Evolutionary conservation across 2,888 invertebrate species (phyloP).

Genomic region (Auanema freiburgensis): DNA sequence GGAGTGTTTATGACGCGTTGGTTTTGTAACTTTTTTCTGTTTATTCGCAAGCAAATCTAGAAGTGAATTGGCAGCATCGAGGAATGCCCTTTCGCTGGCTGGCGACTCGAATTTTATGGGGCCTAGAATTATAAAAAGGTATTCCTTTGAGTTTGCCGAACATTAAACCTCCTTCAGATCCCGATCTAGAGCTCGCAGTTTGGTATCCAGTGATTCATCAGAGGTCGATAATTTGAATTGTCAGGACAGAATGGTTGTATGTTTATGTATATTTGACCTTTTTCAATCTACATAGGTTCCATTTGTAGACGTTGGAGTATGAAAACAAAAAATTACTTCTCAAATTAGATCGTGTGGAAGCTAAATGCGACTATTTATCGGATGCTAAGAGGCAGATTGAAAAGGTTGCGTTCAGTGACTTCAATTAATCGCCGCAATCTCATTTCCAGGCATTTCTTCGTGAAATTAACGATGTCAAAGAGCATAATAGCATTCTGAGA

Average conservation of each 20-base stretch:
- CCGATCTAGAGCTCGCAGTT: no score
- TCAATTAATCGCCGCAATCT: not conserved
- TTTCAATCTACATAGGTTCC: not conserved
- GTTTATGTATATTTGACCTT: not conserved
- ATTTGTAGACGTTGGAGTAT: constrained; percentile 1
- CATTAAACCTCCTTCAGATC: no score
- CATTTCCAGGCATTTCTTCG: not conserved
- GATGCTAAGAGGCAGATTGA: constrained; percentile 1
- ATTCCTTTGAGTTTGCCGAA: no score
- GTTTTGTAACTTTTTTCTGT: no score
- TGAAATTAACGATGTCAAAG: not conserved
- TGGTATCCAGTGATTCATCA: not conserved
- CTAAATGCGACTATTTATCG: not conserved
- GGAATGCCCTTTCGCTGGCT: no score
- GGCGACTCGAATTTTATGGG: no score
- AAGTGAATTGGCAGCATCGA: no score
- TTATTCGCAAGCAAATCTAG: no score
- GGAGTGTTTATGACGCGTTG: no score
- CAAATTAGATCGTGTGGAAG: not conserved
- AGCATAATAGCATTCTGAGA: not conserved
- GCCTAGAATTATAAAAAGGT: no score
- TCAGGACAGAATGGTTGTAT: constrained; percentile 2
- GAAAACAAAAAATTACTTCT: constrained; percentile 3
- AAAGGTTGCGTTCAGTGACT: not conserved
- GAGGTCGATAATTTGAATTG: not conserved